A percentile compares a stretch with the other conserved stretches of the same genome.
Evolutionary conservation across 1,140 invertebrate species (phyloP).

Genomic region (Heliothis subflexa): DNA sequence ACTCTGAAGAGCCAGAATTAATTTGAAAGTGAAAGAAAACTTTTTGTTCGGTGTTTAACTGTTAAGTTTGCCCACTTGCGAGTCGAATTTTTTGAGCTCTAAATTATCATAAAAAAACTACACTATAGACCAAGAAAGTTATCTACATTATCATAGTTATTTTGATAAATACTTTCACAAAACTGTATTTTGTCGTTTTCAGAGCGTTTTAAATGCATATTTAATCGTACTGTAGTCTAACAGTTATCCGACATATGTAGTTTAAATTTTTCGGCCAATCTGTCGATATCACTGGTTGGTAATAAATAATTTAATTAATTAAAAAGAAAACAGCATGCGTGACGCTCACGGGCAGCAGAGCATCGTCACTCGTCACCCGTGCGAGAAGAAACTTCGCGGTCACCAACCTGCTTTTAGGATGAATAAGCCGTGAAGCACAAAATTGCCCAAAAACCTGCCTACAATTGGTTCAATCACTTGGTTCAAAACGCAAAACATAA

Average conservation of each 20-base stretch:
- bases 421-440: background rate
- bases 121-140: too few relatives aligned
- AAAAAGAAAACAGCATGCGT: background rate
- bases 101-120: background rate
- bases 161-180: too few relatives aligned
- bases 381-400: constrained; percentile 6
- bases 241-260: too few relatives aligned
- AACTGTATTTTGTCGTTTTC: too few relatives aligned
- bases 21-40: constrained; percentile 25
- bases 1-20: background rate
- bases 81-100: background rate
- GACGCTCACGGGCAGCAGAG: background rate
- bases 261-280: too few relatives aligned
- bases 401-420: constrained; percentile 16
- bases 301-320: too few relatives aligned
- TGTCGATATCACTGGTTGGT: too few relatives aligned
- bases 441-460: background rate
- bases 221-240: too few relatives aligned
- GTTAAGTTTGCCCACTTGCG: constrained; percentile 27
- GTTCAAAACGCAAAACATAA: background rate
- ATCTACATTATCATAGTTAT: too few relatives aligned
- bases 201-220: too few relatives aligned
- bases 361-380: background rate
- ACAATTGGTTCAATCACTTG: background rate
- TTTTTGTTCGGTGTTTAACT: constrained; percentile 24